Evolutionary conservation across 92 coral and sea anemone species (phyloP).

Genomic region (Palythoa caribaeorum): DNA sequence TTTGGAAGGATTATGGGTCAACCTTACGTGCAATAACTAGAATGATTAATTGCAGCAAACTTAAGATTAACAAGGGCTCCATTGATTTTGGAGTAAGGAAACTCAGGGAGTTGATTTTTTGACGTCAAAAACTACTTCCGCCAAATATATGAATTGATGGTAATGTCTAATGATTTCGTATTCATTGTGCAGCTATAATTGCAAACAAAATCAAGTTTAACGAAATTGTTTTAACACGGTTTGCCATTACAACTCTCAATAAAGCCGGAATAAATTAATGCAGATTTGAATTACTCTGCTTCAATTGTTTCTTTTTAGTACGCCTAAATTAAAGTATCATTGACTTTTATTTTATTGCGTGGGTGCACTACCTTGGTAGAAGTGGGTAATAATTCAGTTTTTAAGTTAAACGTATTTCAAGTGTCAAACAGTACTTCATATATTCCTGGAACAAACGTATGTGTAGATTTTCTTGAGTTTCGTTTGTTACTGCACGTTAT

Average conservation of each 20-base stretch:
- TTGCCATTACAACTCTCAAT: no score
- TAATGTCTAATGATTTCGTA: no score
- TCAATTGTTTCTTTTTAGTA: no score
- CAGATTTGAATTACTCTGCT: no score
- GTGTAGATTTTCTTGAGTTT: neutral
- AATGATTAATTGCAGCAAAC: neutral
- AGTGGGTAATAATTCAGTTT: neutral
- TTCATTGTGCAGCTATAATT: no score
- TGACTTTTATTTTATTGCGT: neutral
- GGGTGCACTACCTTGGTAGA: neutral
- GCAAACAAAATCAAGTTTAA: no score
- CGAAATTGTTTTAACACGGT: no score
- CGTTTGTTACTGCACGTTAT: no score
- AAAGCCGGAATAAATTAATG: no score
- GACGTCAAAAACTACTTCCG: neutral
- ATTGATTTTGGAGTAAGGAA: neutral
- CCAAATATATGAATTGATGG: neutral
- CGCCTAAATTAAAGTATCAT: no score
- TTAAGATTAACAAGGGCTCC: neutral
- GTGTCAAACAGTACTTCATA: slow-evolving; percentile 23
- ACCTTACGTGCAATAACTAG: neutral
- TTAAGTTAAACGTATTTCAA: neutral
- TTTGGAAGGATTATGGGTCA: neutral
- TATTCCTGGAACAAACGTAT: neutral
- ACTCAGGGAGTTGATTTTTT: neutral